phyloP scores from a whole-genome alignment of 2,797 vertebrate genomes.

The Anableps anableps region DNA sequence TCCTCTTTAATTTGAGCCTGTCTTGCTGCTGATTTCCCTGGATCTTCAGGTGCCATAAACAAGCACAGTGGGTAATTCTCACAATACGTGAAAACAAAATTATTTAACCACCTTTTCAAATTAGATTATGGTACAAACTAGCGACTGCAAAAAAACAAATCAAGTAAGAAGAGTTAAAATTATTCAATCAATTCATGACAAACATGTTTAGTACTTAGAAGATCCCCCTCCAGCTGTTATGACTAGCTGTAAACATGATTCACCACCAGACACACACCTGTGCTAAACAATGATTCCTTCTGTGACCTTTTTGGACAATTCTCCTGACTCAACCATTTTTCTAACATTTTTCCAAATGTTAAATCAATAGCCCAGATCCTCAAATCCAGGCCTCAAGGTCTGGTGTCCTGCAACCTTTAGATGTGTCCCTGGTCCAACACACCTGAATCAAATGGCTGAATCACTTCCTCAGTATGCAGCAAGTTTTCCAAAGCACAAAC shows the following conservation, averaged over 20 bases:
- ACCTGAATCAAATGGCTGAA: not conserved
- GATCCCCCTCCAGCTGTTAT: not conserved
- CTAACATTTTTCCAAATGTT: not conserved
- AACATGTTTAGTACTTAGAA: not conserved
- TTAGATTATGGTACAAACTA: not conserved
- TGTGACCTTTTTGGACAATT: not conserved
- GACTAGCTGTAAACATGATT: not conserved
- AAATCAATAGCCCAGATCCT: not conserved
- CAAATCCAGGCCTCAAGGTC: not conserved
- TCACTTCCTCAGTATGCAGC: not conserved
- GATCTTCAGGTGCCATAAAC: constrained; percentile 89
- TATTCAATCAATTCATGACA: not conserved
- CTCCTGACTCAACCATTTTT: not conserved
- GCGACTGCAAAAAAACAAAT: not conserved
- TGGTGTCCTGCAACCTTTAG: not conserved
- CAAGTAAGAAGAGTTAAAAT: not conserved
- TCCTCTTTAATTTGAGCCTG: constrained; percentile 85
- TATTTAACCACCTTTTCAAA: not conserved
- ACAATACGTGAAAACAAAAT: not conserved
- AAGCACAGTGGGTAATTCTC: constrained; percentile 94
- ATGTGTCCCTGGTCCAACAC: not conserved
- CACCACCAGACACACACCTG: not conserved
- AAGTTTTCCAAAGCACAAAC: not conserved
- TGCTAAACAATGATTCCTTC: not conserved
- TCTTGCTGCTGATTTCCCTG: constrained; percentile 82